A percentile compares a stretch with the other conserved stretches of the same genome.
Conservation (phyloP, 2,113 vertebrate genomes). For the Melospiza georgiana region DNA sequence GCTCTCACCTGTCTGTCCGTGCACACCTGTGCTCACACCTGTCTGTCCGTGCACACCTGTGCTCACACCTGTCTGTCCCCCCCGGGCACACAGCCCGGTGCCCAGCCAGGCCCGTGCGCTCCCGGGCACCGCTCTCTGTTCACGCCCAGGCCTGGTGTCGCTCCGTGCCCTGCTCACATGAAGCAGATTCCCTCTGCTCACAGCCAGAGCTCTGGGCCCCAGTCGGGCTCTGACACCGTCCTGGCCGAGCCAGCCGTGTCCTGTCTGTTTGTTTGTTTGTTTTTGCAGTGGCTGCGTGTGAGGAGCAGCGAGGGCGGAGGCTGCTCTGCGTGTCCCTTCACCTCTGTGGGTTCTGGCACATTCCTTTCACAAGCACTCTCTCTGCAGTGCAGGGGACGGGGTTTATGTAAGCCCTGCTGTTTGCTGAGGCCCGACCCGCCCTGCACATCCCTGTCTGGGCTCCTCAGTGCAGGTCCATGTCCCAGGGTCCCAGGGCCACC, state of each 20-base stretch:
- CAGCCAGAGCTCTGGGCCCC: neutral
- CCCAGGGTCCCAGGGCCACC: neutral
- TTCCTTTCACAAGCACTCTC: neutral
- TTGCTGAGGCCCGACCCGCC: neutral
- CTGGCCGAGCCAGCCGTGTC: neutral
- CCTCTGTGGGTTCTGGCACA: neutral
- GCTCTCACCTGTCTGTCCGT: too few species aligned
- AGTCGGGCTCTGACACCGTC: neutral
- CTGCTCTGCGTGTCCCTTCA: constrained; percentile 36
- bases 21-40: too few species aligned
- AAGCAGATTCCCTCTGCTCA: neutral
- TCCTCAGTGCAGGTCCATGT: neutral
- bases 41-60: too few species aligned
- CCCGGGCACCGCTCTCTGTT: too few species aligned
- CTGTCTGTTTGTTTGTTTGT: constrained; percentile 21
- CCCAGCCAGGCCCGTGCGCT: too few species aligned
- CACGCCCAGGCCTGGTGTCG: too few species aligned
- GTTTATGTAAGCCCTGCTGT: neutral
- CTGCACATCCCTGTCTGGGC: neutral
- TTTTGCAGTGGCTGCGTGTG: neutral
- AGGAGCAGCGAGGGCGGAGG: constrained; percentile 26
- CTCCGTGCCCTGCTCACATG: neutral
- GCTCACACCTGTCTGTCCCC: too few species aligned
- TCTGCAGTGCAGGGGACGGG: neutral
- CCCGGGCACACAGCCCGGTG: too few species aligned